phyloP scores from a whole-genome alignment of 2,797 vertebrate species.

The Microctenopoma lineatum region DNA sequence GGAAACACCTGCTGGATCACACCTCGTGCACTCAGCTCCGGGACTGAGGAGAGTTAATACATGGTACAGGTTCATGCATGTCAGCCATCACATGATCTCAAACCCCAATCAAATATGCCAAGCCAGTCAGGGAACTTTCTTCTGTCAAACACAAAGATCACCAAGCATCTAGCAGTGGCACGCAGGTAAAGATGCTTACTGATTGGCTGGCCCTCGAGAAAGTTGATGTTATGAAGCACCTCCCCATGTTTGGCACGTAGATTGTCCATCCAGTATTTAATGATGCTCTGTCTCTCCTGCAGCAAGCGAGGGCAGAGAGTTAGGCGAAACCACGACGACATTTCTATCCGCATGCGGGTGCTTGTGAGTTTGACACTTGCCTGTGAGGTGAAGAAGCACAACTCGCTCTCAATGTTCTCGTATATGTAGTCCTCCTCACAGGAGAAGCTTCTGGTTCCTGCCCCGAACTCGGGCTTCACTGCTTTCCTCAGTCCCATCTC shows the following conservation, averaged over 20 bases:
- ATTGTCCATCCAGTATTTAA: constrained; percentile 97
- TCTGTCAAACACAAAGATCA: constrained; percentile 19
- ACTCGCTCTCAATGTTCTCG: constrained; percentile 96
- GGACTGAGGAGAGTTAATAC: constrained; percentile 81
- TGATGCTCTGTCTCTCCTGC: constrained; percentile 97
- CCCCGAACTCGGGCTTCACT: constrained; percentile 93
- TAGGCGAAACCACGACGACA: background rate
- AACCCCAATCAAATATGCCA: constrained; percentile 4
- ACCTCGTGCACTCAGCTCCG: constrained; percentile 91
- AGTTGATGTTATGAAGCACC: constrained; percentile 93
- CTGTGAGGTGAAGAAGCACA: constrained; percentile 97
- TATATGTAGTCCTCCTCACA: constrained; percentile 99
- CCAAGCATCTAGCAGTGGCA: background rate
- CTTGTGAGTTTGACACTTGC: constrained; percentile 68
- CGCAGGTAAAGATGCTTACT: constrained; percentile 81
- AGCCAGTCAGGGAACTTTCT: background rate
- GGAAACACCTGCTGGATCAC: constrained; percentile 97
- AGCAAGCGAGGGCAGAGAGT: background rate
- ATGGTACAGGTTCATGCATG: background rate
- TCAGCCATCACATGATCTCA: background rate
- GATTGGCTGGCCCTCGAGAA: constrained; percentile 96
- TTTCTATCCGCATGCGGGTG: background rate
- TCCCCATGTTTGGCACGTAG: constrained; percentile 95
- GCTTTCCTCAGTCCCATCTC: constrained; percentile 92
- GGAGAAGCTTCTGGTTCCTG: constrained; percentile 92